These are phyloP conservation scores for Lepidostoma basale DNA, from an alignment of 1,140 invertebrate species.

Conservation along the genomic window DNA sequence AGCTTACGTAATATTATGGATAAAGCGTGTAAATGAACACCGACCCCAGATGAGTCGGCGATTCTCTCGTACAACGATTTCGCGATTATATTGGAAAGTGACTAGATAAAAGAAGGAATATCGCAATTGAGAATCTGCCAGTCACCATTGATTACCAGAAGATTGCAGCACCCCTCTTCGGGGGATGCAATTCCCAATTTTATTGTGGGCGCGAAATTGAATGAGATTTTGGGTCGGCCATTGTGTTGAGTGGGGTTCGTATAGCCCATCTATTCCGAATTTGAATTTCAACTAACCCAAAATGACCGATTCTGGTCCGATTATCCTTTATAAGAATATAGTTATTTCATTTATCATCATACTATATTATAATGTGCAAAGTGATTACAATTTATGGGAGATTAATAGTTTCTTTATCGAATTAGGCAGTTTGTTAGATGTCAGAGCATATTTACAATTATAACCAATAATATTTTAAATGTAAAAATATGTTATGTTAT, in stretches of 20 bases:
- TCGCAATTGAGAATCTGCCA: constrained; percentile 19
- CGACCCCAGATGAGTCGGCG: neutral
- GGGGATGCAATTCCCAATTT: constrained; percentile 14
- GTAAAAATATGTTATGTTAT: too few species aligned
- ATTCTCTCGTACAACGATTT: neutral
- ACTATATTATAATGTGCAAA: too few species aligned
- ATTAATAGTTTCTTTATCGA: too few species aligned
- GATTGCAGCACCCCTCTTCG: constrained; percentile 1
- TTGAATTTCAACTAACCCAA: constrained; percentile 9
- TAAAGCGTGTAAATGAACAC: neutral
- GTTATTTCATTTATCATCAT: too few species aligned
- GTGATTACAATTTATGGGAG: too few species aligned
- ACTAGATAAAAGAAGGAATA: constrained; percentile 1
- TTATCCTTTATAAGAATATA: too few species aligned
- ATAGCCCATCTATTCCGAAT: neutral
- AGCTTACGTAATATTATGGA: too few species aligned
- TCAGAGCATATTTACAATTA: too few species aligned
- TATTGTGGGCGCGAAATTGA: constrained; percentile 2
- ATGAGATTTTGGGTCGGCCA: constrained; percentile 15
- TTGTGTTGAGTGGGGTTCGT: neutral
- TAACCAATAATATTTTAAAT: too few species aligned
- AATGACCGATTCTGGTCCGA: too few species aligned
- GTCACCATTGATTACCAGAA: constrained; percentile 7
- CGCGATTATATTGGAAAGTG: constrained; percentile 7
- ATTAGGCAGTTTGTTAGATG: too few species aligned